Conservation (phyloP, 1,140 invertebrate species). For the Tachypleus tridentatus region DNA sequence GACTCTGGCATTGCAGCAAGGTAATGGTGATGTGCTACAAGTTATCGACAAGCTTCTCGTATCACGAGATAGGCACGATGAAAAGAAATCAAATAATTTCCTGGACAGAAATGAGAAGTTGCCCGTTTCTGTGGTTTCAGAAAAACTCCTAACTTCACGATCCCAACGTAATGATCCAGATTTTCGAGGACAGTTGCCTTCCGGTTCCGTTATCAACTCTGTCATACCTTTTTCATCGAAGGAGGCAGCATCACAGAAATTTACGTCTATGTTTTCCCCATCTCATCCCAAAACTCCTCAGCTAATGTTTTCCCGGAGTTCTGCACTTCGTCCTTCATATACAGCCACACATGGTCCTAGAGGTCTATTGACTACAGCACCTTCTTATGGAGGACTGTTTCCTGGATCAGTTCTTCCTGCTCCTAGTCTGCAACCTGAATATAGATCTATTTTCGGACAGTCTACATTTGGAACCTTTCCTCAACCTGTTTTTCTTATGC, state of each 20-base stretch:
- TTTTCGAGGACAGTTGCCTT: conserved; percentile 1
- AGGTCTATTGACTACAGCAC: conserved; percentile 10
- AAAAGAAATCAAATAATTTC: conserved; percentile 9
- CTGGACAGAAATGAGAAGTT: conserved; percentile 4
- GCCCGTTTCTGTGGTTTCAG: conserved; percentile 2
- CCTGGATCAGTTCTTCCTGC: conserved; percentile 2
- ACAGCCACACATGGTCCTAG: conserved; percentile 2
- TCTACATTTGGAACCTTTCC: too few species aligned
- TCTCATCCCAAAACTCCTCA: conserved; percentile 1
- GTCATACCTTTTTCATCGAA: conserved; percentile 9
- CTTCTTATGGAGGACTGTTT: conserved; percentile 16
- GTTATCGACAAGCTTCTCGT: conserved; percentile 55
- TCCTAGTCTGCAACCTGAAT: too few species aligned
- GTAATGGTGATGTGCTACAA: conserved; percentile 69
- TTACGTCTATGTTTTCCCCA: conserved; percentile 3
- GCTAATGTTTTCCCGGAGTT: conserved; percentile 3
- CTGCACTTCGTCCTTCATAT: conserved; percentile 12
- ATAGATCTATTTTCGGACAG: too few species aligned
- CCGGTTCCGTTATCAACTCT: conserved; percentile 2
- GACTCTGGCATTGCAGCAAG: conserved; percentile 57
- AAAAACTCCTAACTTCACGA: conserved; percentile 4
- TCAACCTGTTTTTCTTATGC: too few species aligned
- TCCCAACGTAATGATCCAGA: not conserved
- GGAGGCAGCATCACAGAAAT: not conserved
- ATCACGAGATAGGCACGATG: conserved; percentile 4